Base-by-base conservation (phyloP, 2,797 vertebrate genomes). In the Chiroxiphia lanceolata region DNA sequence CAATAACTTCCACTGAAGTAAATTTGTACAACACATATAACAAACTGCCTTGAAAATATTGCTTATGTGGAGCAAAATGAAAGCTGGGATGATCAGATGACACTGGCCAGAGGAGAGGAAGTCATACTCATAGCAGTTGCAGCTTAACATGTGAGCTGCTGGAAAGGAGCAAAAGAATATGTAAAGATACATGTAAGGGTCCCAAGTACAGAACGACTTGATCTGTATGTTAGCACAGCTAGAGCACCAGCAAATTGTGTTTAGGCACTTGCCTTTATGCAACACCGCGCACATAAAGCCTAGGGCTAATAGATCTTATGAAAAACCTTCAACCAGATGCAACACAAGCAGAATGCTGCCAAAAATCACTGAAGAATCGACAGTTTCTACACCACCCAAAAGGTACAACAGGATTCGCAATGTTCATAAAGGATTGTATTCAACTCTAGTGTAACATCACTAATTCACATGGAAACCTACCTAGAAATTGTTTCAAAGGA, bases 191-290 rank as follows among this genome's bases (percentile, higher is more conserved):
- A 0, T 50, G 22, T 60, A 75, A 79, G 42, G 4, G 33, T 79
- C 14, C 18, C n/a, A 47, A 0, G 0, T 23, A 50, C 3, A 5
- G 51, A 72, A 42, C 26, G 0, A 42, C 17, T 76, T 72, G 20
- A 9, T 87, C 48, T 18, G 15, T n/a, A 60, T 13, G 19, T 65
- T 57, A 60, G 38, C 78, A 69, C 8, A 76, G 42, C 67, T 64
- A 65, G 15, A 75, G 18, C 45, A 82, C 36, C 42, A 68, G 42
- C 29, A 82, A 61, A 75, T 38, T 61, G 57, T 19, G 38, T 68
- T 90, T 71, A 79, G 78, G 67, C 15, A 71, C 21, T 40, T 56
- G 33, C 54, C 45, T 84, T 50, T 81, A 70, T 29, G 48, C 31
- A 79, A 75, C 21, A 42, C 26, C 33, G n/a, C 60, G 50, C 22